Conservation (phyloP, 2,888 invertebrate species). For the Diarsia rubi region DNA sequence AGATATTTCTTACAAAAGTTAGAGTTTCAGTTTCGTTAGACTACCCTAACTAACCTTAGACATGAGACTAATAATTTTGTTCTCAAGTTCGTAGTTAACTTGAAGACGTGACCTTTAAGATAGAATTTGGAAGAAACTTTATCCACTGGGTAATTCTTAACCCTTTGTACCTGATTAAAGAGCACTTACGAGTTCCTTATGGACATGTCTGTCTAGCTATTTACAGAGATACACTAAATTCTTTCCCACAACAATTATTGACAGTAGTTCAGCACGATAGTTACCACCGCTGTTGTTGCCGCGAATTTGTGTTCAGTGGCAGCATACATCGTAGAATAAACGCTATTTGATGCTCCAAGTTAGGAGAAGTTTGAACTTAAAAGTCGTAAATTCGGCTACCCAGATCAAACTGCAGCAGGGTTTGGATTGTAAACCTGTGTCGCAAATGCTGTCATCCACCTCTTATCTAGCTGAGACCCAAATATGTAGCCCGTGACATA, state of each 20-base stretch:
- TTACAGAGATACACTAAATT: slow-evolving; percentile 2
- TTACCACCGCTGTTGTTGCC: slow-evolving; percentile 15
- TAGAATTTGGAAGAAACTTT: neutral
- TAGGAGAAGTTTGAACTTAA: neutral
- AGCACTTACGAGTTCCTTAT: neutral
- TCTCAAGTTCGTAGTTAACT: neutral
- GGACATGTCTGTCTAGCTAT: neutral
- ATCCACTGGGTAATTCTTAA: neutral
- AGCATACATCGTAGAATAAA: slow-evolving; percentile 32
- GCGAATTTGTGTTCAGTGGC: slow-evolving; percentile 38
- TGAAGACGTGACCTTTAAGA: neutral
- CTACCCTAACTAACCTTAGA: neutral
- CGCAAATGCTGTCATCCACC: neutral
- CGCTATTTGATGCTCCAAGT: slow-evolving; percentile 17
- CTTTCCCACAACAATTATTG: neutral
- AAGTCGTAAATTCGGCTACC: neutral
- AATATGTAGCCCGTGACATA: neutral
- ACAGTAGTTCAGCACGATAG: slow-evolving; percentile 15
- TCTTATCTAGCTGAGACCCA: neutral
- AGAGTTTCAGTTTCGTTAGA: neutral
- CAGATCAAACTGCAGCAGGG: neutral
- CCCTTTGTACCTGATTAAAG: too few relatives aligned
- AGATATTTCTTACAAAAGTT: neutral
- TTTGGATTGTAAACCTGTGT: neutral
- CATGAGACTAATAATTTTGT: neutral